Conservation (phyloP, 1,140 invertebrate species). For the Drosophila nigromelanica region DNA sequence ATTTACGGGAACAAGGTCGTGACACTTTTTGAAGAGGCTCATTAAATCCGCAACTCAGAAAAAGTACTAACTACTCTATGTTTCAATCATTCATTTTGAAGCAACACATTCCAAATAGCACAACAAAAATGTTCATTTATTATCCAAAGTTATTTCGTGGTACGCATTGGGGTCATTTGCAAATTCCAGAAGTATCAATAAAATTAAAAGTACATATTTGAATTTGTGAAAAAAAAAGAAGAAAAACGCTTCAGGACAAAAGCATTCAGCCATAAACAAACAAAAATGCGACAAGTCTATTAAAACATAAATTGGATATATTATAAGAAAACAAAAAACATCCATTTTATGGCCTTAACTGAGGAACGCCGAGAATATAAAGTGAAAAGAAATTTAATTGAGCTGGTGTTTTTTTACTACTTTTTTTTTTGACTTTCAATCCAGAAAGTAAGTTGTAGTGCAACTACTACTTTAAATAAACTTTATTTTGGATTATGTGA, state of each 20-base stretch:
- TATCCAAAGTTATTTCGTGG: constrained; percentile 2
- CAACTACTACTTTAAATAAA: background rate
- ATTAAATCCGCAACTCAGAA: background rate
- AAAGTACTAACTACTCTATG: background rate
- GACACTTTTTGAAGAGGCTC: background rate
- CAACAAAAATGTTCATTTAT: background rate
- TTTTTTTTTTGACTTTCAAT: background rate
- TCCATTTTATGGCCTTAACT: constrained; percentile 18
- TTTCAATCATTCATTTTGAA: constrained; percentile 14
- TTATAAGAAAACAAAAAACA: constrained; percentile 18
- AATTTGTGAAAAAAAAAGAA: constrained; percentile 11
- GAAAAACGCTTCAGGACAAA: background rate
- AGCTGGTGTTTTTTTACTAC: no score
- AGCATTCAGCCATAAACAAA: constrained; percentile 10
- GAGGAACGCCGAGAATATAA: background rate
- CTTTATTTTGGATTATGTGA: background rate
- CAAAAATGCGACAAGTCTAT: constrained; percentile 18
- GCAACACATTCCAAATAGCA: background rate
- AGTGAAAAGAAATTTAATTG: background rate
- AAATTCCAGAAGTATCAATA: constrained; percentile 18
- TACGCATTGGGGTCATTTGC: no score
- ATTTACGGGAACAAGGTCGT: background rate
- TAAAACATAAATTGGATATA: constrained; percentile 8
- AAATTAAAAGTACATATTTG: constrained; percentile 28
- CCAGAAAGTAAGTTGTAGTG: no score